phyloP scores from a whole-genome alignment of 2,797 vertebrate species.

The Malacoraja senta region DNA sequence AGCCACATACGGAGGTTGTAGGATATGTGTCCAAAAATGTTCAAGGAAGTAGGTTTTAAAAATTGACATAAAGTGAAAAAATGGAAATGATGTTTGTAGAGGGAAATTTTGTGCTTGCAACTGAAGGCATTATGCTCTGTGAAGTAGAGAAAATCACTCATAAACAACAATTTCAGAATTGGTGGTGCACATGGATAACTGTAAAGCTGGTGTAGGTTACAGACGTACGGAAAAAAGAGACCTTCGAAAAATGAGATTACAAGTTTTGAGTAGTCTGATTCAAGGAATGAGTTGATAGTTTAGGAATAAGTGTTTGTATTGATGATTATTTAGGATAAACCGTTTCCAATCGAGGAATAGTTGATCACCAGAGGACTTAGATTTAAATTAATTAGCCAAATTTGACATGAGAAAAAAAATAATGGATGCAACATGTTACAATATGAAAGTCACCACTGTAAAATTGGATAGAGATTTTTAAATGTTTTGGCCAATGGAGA shows the following conservation, averaged over 20 bases:
- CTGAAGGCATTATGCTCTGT: too few species aligned
- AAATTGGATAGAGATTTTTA: too few species aligned
- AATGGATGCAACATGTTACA: neutral
- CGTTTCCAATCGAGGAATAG: neutral
- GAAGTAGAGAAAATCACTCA: too few species aligned
- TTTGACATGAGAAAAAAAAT: neutral
- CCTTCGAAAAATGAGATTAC: neutral
- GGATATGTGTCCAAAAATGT: neutral
- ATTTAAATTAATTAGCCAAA: neutral
- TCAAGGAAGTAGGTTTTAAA: neutral
- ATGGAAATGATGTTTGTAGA: neutral
- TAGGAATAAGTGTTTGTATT: neutral
- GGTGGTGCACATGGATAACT: too few species aligned
- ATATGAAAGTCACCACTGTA: too few species aligned
- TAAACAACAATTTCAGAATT: too few species aligned
- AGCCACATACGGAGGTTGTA: neutral
- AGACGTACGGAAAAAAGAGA: too few species aligned
- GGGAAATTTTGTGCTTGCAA: neutral
- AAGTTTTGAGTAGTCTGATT: neutral
- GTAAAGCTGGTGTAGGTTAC: too few species aligned
- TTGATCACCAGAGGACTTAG: neutral
- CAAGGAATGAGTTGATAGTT: neutral
- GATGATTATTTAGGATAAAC: neutral
- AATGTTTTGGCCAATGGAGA: too few species aligned
- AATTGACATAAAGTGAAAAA: neutral